Conservation (phyloP, 2,797 vertebrate species). For the Buphagus erythrorhynchus region DNA sequence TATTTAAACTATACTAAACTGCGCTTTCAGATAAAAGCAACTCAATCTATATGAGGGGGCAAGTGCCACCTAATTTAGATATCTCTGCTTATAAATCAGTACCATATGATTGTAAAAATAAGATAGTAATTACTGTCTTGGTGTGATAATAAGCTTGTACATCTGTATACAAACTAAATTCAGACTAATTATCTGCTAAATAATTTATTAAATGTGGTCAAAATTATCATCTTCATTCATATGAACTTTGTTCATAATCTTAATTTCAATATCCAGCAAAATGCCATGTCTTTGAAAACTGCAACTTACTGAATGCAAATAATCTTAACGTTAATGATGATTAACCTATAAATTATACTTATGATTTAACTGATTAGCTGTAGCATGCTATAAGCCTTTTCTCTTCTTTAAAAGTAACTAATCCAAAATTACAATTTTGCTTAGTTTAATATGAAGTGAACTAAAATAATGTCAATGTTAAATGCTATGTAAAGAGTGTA, state of each 20-base stretch:
- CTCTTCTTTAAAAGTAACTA: neutral
- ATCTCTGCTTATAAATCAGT: neutral
- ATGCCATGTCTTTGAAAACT: neutral
- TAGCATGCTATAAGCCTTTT: neutral
- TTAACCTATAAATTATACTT: neutral
- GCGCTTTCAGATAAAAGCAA: neutral
- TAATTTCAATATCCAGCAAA: neutral
- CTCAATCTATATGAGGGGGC: neutral
- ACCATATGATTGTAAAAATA: neutral
- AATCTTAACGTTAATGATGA: neutral
- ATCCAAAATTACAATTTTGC: neutral
- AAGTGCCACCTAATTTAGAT: neutral
- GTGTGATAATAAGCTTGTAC: neutral
- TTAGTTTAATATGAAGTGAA: neutral
- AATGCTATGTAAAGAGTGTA: neutral
- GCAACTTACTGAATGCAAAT: neutral
- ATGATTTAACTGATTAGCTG: neutral
- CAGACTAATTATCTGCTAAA: slow-evolving; percentile 7
- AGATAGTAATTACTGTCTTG: neutral
- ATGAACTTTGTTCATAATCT: neutral
- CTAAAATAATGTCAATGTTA: neutral
- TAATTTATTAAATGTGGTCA: slow-evolving; percentile 2
- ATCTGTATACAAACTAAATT: neutral
- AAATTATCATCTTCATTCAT: neutral
- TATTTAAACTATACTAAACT: neutral